phyloP scores from a whole-genome alignment of 2,113 vertebrate genomes.

The Helogale parvula region DNA sequence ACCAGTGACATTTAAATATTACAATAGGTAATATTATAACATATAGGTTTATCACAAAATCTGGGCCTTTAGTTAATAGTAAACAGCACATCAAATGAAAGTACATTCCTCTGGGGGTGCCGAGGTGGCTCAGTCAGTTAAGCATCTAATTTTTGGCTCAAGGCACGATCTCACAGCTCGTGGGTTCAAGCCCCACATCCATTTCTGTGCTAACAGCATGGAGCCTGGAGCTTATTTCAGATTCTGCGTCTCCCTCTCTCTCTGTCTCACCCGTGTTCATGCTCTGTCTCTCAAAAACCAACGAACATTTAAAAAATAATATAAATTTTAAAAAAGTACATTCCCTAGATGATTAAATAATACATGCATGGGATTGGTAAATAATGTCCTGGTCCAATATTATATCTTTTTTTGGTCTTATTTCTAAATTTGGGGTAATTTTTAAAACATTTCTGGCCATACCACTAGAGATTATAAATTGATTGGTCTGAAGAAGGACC shows the following conservation, averaged over 20 bases:
- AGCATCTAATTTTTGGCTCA: too few relatives aligned
- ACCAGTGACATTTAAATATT: neutral
- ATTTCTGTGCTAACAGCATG: too few relatives aligned
- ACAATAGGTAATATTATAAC: neutral
- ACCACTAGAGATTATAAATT: neutral
- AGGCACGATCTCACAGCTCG: too few relatives aligned
- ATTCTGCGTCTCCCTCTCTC: too few relatives aligned
- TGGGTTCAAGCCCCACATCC: too few relatives aligned
- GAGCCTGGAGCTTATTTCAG: too few relatives aligned
- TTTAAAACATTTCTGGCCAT: neutral
- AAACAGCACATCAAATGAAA: neutral
- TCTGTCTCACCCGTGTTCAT: too few relatives aligned
- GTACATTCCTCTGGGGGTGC: neutral
- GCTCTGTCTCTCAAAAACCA: too few relatives aligned
- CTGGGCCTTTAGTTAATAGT: neutral
- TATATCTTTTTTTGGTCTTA: neutral
- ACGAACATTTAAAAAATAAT: too few relatives aligned
- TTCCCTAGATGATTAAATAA: neutral
- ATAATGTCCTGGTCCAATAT: neutral
- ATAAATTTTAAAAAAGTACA: neutral
- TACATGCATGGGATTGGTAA: neutral
- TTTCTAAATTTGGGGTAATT: constrained; percentile 23
- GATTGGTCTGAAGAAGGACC: neutral
- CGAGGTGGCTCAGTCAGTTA: too few relatives aligned
- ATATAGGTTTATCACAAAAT: neutral